Base-by-base conservation (phyloP, 53 echinoderm and acorn worm genomes). In the Echinarachnius parma region DNA sequence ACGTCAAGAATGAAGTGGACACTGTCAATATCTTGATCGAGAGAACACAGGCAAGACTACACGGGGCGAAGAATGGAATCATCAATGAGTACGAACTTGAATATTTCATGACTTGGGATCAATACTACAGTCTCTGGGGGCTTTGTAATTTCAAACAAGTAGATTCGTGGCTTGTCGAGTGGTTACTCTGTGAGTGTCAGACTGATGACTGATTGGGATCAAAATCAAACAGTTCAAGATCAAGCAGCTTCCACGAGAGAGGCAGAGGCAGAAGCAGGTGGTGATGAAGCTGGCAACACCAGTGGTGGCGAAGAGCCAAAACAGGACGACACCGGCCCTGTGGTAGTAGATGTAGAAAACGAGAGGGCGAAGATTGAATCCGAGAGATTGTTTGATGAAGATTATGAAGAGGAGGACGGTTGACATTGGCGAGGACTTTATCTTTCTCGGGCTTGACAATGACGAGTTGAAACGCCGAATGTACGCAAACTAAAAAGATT, bases 381-480 rank as follows among this genome's bases (percentile, higher is more conserved):
- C 29, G 76, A 83, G 23, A 28, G 56, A 14, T 82, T 80, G 80
- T 61, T 80, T 20, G 77, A 84, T 44, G 76, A 78, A 5, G 88
- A 88, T 23, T 64, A 53, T 23, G 20, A 28, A 2, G 11, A 48
- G 9, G 31, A 75, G 25, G 46, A 52, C 4, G 33, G 11, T 30
- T 47, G 77, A 77, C 71, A 10, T 13, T 28, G 49, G 80, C 4
- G 20, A 50, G 4, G 70, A 33, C 34, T 3, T 35, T n/a, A 52
- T 53, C 13, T 69, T 69, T 27, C 70, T 69, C 7, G 53, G 70
- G 4, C 53, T 69, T 53, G 70, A 69, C 22, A 24, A 53, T 13
- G 9, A 33, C 22, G 14, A 34, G 4, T 5, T 69, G 4, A 34
- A 50, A 31, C 19, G 34, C 3, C 47, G 13, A 14, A 20, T 11